Evolutionary conservation across 2,797 vertebrate genomes (phyloP).

Genomic region (Staurois parvus): DNA sequence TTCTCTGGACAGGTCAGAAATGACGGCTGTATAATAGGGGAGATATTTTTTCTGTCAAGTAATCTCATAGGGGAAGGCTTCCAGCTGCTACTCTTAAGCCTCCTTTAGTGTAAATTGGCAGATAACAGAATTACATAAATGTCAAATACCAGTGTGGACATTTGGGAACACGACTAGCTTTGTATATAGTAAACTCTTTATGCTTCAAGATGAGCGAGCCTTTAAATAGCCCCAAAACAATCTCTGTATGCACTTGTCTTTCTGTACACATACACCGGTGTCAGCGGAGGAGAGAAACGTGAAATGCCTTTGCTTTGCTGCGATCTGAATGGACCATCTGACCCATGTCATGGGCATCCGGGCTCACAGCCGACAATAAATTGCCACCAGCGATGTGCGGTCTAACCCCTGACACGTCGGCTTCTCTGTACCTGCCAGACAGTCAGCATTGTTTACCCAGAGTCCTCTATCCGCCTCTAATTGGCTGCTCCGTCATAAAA

Average conservation of each 20-base stretch:
- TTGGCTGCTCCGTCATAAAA: conserved; percentile 55
- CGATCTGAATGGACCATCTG: conserved; percentile 37
- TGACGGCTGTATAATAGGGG: no score
- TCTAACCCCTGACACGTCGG: conserved; percentile 29
- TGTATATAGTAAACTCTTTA: no score
- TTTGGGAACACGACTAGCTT: no score
- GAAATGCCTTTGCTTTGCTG: not conserved
- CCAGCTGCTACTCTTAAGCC: no score
- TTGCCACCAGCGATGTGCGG: conserved; percentile 3
- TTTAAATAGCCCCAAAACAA: not conserved
- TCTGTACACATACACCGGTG: not conserved
- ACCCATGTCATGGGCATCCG: conserved; percentile 19
- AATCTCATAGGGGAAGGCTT: no score
- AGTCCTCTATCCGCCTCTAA: conserved; percentile 44
- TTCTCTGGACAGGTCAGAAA: no score
- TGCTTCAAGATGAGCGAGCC: no score
- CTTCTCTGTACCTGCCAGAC: conserved; percentile 41
- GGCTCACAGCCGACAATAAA: conserved; percentile 30
- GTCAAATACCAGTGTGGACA: no score
- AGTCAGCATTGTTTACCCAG: conserved; percentile 46
- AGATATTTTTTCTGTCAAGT: no score
- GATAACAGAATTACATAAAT: no score
- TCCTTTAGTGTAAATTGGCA: no score
- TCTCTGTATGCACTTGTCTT: not conserved
- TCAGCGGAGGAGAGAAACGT: not conserved